phyloP scores from a whole-genome alignment of 2,113 vertebrate species.

The Perccottus glenii region DNA sequence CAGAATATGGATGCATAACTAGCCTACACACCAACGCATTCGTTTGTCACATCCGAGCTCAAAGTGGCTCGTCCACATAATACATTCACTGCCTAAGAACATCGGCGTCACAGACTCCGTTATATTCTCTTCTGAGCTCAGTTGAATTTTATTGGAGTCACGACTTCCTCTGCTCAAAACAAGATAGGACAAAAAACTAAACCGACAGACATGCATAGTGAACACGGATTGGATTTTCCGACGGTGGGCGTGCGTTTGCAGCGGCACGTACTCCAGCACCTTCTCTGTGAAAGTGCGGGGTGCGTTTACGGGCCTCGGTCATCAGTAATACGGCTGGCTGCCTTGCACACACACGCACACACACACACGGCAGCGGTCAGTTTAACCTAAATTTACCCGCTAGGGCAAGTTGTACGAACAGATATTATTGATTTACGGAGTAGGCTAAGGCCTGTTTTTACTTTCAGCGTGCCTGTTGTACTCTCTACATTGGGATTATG shows the following conservation, averaged over 20 bases:
- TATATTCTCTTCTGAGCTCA: background rate
- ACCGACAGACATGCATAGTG: background rate
- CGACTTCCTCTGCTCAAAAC: too few relatives aligned
- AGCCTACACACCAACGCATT: too few relatives aligned
- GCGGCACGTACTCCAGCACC: conserved; percentile 65
- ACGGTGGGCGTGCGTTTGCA: conserved; percentile 56
- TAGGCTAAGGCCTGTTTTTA: conserved; percentile 13
- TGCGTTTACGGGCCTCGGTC: conserved; percentile 47
- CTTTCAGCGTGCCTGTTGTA: background rate
- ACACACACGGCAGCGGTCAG: background rate
- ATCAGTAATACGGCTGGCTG: background rate
- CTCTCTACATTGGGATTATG: conserved; percentile 41
- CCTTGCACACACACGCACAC: too few relatives aligned
- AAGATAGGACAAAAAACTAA: background rate
- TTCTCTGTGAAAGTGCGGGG: conserved; percentile 1
- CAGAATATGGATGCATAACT: too few relatives aligned
- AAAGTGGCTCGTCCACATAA: conserved; percentile 27
- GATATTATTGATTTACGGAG: background rate
- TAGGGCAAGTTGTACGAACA: background rate
- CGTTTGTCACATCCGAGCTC: background rate
- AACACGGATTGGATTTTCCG: conserved; percentile 17
- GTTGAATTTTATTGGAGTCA: too few relatives aligned
- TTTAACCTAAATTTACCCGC: too few relatives aligned
- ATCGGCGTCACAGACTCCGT: background rate
- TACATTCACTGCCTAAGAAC: conserved; percentile 1